phyloP scores from a whole-genome alignment of 2,888 invertebrate species.

The Entomobrya multifasciata region DNA sequence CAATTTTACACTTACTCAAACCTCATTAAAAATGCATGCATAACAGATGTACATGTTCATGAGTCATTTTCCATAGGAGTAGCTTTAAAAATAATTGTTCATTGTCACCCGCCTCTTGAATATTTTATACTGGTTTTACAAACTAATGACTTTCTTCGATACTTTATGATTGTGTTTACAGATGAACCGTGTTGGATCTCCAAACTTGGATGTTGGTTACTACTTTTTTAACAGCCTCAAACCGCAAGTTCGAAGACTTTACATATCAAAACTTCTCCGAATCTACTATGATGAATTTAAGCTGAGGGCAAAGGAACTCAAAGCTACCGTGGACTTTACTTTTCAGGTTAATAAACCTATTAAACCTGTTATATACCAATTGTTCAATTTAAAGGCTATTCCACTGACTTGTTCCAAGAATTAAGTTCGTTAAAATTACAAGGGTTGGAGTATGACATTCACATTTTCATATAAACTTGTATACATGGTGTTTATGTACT shows the following conservation, averaged over 20 bases:
- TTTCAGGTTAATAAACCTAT: slow-evolving; percentile 63
- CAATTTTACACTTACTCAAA: too few relatives aligned
- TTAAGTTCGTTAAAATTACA: too few relatives aligned
- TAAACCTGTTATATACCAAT: too few relatives aligned
- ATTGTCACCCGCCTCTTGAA: neutral
- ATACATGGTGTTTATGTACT: too few relatives aligned
- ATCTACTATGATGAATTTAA: slow-evolving; percentile 72
- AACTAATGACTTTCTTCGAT: neutral
- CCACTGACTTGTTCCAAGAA: too few relatives aligned
- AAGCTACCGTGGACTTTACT: slow-evolving; percentile 63
- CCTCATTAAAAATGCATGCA: too few relatives aligned
- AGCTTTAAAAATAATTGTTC: too few relatives aligned
- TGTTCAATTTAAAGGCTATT: too few relatives aligned
- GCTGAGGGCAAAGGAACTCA: slow-evolving; percentile 59
- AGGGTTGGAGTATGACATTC: too few relatives aligned
- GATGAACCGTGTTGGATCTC: slow-evolving; percentile 74
- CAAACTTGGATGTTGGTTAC: slow-evolving; percentile 73
- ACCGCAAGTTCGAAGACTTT: slow-evolving; percentile 61
- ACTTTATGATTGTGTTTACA: neutral
- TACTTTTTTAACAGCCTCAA: slow-evolving; percentile 74
- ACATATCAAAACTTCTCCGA: slow-evolving; percentile 55
- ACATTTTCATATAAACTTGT: too few relatives aligned
- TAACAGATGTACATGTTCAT: too few relatives aligned
- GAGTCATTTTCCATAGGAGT: too few relatives aligned
- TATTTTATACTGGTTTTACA: neutral